Conservation (phyloP, 2,888 invertebrate genomes). For the Andrena dorsata region DNA sequence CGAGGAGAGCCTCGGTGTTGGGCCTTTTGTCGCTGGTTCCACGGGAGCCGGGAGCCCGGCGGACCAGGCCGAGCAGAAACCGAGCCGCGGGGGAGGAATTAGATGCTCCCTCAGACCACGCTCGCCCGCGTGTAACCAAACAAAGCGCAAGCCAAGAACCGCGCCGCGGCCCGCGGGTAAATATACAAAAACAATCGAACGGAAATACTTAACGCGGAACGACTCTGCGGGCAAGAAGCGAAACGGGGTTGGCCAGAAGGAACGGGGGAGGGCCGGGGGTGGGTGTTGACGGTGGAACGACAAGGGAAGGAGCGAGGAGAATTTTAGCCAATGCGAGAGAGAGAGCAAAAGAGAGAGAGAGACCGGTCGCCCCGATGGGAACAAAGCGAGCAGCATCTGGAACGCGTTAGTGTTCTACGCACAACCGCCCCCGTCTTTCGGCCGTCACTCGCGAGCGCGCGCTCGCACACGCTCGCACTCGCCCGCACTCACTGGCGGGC, state of each 20-base stretch:
- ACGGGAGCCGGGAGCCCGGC: no score
- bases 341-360: conserved; percentile 5
- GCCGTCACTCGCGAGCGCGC: conserved; percentile 35
- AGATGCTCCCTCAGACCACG: conserved; percentile 13
- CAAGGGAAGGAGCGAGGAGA: conserved; percentile 40
- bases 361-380: conserved; percentile 73
- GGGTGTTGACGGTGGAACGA: conserved; percentile 20
- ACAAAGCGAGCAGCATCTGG: conserved; percentile 83
- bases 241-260: background rate
- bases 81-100: conserved; percentile 1
- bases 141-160: conserved; percentile 35
- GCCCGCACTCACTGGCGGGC: conserved; percentile 21
- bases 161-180: conserved; percentile 30
- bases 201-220: conserved; percentile 53
- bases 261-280: conserved; percentile 3
- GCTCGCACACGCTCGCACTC: conserved; percentile 36
- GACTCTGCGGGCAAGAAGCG: conserved; percentile 15
- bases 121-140: conserved; percentile 41
- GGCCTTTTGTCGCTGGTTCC: conserved; percentile 23
- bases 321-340: conserved; percentile 60
- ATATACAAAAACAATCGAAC: conserved; percentile 60
- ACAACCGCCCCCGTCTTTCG: conserved; percentile 64
- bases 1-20: background rate
- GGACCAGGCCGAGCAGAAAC: conserved; percentile 8
- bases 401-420: conserved; percentile 82